Conservation (phyloP, 2,113 vertebrate species). For the Promerops cafer region DNA sequence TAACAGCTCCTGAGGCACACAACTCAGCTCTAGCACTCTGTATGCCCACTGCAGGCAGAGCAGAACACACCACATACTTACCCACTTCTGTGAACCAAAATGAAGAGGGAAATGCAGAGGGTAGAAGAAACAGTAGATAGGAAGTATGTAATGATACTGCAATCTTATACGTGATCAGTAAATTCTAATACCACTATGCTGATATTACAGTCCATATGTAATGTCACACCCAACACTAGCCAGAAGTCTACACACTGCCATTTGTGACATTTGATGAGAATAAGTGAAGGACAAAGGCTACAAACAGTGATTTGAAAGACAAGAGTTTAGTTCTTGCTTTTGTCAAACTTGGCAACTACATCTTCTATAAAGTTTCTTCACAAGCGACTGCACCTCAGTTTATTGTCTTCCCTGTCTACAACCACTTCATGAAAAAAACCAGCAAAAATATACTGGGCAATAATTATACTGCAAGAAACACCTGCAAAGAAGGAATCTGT, state of each 20-base stretch:
- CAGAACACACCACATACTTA: background rate
- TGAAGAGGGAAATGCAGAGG: background rate
- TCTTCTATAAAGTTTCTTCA: background rate
- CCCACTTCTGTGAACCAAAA: background rate
- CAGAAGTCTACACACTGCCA: background rate
- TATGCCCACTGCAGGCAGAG: background rate
- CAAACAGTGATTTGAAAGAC: background rate
- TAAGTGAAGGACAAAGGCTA: background rate
- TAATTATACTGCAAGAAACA: background rate
- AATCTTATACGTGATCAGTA: background rate
- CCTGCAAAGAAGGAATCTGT: background rate
- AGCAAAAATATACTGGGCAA: background rate
- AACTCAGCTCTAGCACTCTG: background rate
- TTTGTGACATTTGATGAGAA: background rate
- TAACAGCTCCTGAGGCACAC: background rate
- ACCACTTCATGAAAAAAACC: background rate
- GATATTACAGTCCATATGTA: background rate
- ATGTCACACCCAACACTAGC: background rate
- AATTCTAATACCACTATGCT: background rate
- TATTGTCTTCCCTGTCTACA: background rate
- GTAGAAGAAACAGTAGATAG: background rate
- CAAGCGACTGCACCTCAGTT: background rate
- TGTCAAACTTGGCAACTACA: background rate
- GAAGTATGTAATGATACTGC: fast-evolving
- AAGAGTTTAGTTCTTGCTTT: background rate